Base-by-base conservation (phyloP, 2,888 invertebrate species). In the Epinotia bilunana region DNA sequence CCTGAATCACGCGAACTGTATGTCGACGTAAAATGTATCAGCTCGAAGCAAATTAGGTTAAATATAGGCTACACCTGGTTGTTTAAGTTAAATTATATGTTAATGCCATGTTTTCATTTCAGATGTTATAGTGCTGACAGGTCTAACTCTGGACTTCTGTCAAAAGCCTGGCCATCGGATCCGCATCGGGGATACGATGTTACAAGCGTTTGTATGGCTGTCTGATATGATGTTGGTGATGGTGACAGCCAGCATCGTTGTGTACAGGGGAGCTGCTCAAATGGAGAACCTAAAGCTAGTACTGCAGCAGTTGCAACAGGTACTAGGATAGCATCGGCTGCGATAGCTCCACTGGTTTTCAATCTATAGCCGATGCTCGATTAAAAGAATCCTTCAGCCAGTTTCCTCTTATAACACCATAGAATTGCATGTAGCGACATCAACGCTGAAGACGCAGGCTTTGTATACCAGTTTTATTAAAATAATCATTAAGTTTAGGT, bases 281-380 rank as follows among this genome's bases (percentile, higher is more conserved):
- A 81, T 85, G 80, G 77, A 57, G 20, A 58, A 76, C 7, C 79
- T 84, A n/a, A 80, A 83, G 2, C 18, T 43, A 12, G 80, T 81
- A 46, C 67, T 84, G 39, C 71, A 79, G 9, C 72, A 79, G 16
- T 33, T 85, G 20, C 80, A 86, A 23, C 82, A 84, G 84, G 87
- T 87, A 57, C 20, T n/a, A 23, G 9, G 43, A 63, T 20, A 4
- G 12, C 43, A 46, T 63, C 11, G n/a, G 23, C 4, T 28, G 23
- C 1, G 3, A 28, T 28, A 28, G 23, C 23, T 28, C 23, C 3
- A 28, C 23, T 28, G 23, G 23, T 28, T 28, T 28, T 28, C 23
- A 3, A 28, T 1, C 3, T 28, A 28, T 28, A 1, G 23, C 23
- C 23, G 23, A 28, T 28, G 23, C 23, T 2, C 23, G 23, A 28